Base-by-base conservation (phyloP, 2,797 vertebrate genomes). In the Rhynchonycteris naso region DNA sequence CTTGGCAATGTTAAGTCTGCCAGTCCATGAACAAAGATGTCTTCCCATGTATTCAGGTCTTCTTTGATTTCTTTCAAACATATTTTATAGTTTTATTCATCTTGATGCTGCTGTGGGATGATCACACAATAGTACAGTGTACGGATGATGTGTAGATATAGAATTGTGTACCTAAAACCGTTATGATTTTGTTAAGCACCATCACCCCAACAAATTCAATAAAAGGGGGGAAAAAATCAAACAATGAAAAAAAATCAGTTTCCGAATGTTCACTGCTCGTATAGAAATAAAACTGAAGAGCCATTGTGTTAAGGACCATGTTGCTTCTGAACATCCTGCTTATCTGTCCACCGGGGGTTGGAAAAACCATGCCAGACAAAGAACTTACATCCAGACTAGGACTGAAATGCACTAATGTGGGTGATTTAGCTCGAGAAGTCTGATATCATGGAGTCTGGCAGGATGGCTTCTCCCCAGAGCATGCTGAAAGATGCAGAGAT, bases 401-500 rank as follows among this genome's bases (percentile, higher is more conserved):
- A 33, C 97, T 99, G 92, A 98, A 92, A 7, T 99, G 99, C 21
- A 50, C 99, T 80, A 99, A 99, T 83, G 98, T 99, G 54, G 99
- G 99, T 28, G 99, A 99, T 88, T 94, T 99, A 98, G 99, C 99
- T 21, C 98, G 98, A 94, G 99, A 99, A 98, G 97, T 95, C 78
- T 93, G 81, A 87, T 91, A 92, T 86, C 71, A 98, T 98, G 98
- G 98, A 98, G 95, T 97, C 98, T 66, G 95, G 97, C 4, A 98
- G 98, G 97, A 99, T 99, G 99, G 99, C 99, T 95, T 98, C 99
- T 43, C 99, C 99, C 52, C 99, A 99, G 98, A 99, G 98, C 91
- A 98, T 99, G 15, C 99, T 99, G 0, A 99, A 99, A 98, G 99
- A 99, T 95, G 99, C 99, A 99, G 99, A 99, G 99, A 99, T 99